phyloP scores from a whole-genome alignment of 1,140 invertebrate genomes.

The Atopsyche davidsoni region DNA sequence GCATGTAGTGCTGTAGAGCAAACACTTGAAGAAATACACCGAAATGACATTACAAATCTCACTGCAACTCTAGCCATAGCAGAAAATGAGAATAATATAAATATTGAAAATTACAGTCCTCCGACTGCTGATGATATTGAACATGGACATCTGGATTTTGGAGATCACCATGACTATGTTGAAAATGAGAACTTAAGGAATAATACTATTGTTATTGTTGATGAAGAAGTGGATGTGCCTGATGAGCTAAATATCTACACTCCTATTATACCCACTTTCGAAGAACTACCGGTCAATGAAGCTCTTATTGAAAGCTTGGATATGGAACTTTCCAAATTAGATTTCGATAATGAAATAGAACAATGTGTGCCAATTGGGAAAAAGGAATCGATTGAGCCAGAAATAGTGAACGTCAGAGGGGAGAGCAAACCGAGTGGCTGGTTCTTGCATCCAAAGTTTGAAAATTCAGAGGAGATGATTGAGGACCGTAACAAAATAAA shows the following conservation, averaged over 20 bases:
- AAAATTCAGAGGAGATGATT: conserved; percentile 26
- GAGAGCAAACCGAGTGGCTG: conserved; percentile 35
- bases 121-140: conserved; percentile 10
- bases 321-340: conserved; percentile 7
- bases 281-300: conserved; percentile 1
- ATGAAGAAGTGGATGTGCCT: conserved; percentile 5
- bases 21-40: conserved; percentile 11
- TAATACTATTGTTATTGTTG: conserved; percentile 3
- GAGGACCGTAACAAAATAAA: conserved; percentile 33
- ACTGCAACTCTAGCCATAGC: conserved; percentile 45
- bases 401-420: conserved; percentile 3
- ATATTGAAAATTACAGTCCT: conserved; percentile 44
- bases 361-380: no score
- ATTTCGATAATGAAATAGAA: conserved; percentile 4
- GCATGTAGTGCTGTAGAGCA: background rate
- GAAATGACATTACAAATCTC: conserved; percentile 30
- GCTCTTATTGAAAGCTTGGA: conserved; percentile 12
- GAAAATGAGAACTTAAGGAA: background rate
- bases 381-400: conserved; percentile 3
- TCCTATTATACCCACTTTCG: background rate
- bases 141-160: no score
- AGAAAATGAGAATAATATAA: conserved; percentile 48
- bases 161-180: no score
- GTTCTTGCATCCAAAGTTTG: conserved; percentile 42
- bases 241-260: conserved; percentile 5